Percentiles rank a stretch among this genome's conserved stretches.
phyloP scores from a whole-genome alignment of 2,113 vertebrate genomes.

The Etheostoma cragini region DNA sequence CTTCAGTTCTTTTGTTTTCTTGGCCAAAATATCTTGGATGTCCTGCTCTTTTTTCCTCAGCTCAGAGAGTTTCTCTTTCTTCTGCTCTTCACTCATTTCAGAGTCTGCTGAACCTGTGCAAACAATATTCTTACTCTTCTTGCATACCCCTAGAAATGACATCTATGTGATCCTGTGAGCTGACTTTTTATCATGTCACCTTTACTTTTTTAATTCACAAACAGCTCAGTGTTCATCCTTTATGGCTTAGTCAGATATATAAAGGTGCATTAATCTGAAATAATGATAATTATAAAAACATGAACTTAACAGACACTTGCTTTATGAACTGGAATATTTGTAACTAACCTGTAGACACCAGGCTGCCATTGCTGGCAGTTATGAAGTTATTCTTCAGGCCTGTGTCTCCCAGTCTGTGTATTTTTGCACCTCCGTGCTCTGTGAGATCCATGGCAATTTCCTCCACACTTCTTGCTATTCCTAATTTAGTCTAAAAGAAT shows the following conservation, averaged over 20 bases:
- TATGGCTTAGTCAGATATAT: neutral
- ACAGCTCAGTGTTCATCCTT: neutral
- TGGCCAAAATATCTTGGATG: constrained; percentile 91
- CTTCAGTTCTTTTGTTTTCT: constrained; percentile 95
- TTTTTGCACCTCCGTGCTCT: constrained; percentile 88
- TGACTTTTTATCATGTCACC: neutral
- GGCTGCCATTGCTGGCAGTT: constrained; percentile 95
- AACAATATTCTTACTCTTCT: neutral
- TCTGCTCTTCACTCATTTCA: constrained; percentile 94
- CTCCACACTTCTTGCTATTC: constrained; percentile 90
- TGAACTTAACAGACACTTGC: neutral
- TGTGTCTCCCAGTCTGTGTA: constrained; percentile 86
- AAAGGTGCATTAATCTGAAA: neutral
- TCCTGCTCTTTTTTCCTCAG: constrained; percentile 93
- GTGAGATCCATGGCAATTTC: constrained; percentile 95
- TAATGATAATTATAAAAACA: neutral
- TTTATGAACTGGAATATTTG: neutral
- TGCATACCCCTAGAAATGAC: neutral
- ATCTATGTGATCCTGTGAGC: neutral
- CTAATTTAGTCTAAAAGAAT: constrained; percentile 90
- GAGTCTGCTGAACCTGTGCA: constrained; percentile 93
- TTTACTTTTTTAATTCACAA: constrained; percentile 1
- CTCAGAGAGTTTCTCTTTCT: constrained; percentile 93
- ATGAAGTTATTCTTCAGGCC: constrained; percentile 94
- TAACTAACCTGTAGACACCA: constrained; percentile 93